Evolutionary conservation across 2,113 vertebrate species (phyloP).

Genomic region (Chrysochloris asiatica): DNA sequence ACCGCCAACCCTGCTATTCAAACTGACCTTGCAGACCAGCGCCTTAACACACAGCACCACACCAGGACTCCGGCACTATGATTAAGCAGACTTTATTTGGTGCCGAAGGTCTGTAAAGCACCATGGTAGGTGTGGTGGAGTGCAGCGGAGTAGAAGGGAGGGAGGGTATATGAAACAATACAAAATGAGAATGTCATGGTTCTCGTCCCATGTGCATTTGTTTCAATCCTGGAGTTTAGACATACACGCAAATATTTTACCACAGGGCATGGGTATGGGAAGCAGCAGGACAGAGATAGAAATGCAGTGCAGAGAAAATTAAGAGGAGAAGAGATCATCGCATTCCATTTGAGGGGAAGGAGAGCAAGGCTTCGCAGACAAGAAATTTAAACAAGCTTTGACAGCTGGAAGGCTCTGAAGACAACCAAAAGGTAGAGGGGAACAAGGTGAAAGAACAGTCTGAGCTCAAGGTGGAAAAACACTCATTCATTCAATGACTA

Average conservation of each 20-base stretch:
- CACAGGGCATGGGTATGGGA: not conserved
- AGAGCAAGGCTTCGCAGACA: not conserved
- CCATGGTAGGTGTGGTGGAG: not conserved
- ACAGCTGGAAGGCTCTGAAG: not conserved
- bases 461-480: not conserved
- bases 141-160: not conserved
- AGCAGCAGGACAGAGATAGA: not conserved
- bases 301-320: not conserved
- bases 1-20: no score
- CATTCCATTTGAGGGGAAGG: not conserved
- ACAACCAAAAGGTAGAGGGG: not conserved
- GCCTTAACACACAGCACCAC: no score
- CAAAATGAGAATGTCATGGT: not conserved
- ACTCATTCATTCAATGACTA: not conserved
- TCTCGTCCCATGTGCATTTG: fast-evolving
- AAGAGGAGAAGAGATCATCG: not conserved
- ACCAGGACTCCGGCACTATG: not conserved
- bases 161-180: not conserved
- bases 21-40: no score
- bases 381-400: not conserved
- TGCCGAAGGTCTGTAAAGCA: not conserved
- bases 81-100: not conserved
- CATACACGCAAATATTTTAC: not conserved
- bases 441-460: not conserved
- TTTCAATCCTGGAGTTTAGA: not conserved